Conservation (phyloP, 2,113 vertebrate genomes). For the Acanthisitta chloris region DNA sequence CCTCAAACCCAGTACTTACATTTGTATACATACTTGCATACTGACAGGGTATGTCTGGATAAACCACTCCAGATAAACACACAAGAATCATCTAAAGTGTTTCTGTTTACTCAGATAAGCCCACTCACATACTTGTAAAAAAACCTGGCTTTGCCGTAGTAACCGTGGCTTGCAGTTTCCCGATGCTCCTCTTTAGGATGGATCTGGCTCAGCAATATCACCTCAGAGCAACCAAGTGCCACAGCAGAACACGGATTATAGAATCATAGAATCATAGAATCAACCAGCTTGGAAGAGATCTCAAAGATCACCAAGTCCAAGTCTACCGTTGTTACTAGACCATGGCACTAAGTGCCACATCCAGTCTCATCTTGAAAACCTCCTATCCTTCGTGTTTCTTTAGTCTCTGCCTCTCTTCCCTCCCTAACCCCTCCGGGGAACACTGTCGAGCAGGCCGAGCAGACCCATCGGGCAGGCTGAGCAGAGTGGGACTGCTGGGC, state of each 20-base stretch:
- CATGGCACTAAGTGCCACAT: no score
- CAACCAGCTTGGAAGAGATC: no score
- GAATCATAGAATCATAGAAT: no score
- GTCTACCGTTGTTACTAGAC: no score
- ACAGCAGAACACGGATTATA: accelerated
- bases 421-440: accelerated
- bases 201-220: background rate
- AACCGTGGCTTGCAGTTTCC: background rate
- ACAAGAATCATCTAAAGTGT: background rate
- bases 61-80: background rate
- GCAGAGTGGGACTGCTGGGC: background rate
- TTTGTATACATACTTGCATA: background rate
- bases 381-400: background rate
- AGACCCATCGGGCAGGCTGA: accelerated
- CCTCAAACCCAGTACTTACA: background rate
- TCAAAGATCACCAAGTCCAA: no score
- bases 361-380: no score
- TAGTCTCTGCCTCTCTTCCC: no score
- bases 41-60: background rate
- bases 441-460: background rate
- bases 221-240: accelerated
- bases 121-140: background rate
- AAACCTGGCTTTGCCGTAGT: background rate
- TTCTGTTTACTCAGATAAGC: background rate
- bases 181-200: no score